Evolutionary conservation across 2,113 vertebrate species (phyloP), one percentile per base, ranked within the genome.

Genomic region (Macrotus californicus): DNA sequence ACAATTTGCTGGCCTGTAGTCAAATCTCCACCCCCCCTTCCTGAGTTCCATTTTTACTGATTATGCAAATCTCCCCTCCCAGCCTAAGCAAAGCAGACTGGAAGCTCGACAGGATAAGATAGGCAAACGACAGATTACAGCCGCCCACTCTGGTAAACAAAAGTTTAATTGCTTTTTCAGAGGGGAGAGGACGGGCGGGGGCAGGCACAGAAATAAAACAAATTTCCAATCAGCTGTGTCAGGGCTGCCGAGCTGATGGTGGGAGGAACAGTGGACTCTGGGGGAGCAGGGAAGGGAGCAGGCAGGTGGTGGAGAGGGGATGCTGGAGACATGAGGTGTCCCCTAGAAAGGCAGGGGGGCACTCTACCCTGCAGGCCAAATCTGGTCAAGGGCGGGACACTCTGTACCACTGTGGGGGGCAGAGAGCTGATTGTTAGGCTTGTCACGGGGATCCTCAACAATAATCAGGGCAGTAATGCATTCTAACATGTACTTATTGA

Each of bases 41-140:
- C 88, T 61, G 66, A 91, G 87, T 84, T 91, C 79, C 87, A 41
- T 89, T 92, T 96, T 56, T 72, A 89, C 93, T 82, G 46, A 93
- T 95, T 97, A 96, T 96, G 95, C 91, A 96, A 97, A 96, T 95
- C 86, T 89, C 89, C 36, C 14, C 8, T 48, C 93, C 93, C 1
- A 48, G 56, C 36, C 93, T 73, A 83, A 93, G 96, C 95, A 72
- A 94, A 93, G 75, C 95, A 84, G 79, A 41, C 14, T 0, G 80
- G 92, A 92, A 91, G 80, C n/a, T 52, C 7, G 0, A 66, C 73
- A 29, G 92, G 88, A 81, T 81, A 48, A 72, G 91, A 81, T 6
- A 26, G 76, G 92, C 92, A 88, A 77, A 86, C 0, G 56, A 22
- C 94, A 93, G 95, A 95, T 95, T 85, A 90, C 19, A 43, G 41